Evolutionary conservation across 2,113 vertebrate species (phyloP), one percentile per base, ranked within the genome.

Genomic region (Amia ocellicauda): DNA sequence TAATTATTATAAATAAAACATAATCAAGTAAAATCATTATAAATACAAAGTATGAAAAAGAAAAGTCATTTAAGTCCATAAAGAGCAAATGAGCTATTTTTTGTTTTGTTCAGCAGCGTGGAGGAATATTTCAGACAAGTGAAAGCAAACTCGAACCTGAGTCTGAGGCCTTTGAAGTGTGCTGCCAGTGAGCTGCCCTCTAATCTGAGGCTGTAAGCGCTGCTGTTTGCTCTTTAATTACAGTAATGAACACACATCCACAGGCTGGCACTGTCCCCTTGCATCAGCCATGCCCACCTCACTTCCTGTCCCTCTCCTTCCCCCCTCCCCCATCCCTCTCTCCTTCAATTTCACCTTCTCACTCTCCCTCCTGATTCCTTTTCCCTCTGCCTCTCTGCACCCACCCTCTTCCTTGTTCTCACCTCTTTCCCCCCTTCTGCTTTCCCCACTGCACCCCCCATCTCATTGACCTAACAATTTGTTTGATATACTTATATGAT

Each of bases 221-320:
- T 47, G 62, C 14, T 52, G 68, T 63, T 67, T 9, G 13, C 42
- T 22, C 17, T 36, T 14, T 73, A 71, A 61, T 76, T 59, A 67
- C 61, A 24, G 55, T 67, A 58, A 45, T 76, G 66, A 73, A 17
- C 63, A 26, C 36, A 19, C 40, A 24, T 55, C 42, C 19, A 23
- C 36, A 17, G 58, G 42, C 27, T 26, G 23, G 20, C 27, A 58
- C 23, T 62, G 74, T 76, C 68, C 72, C 56, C 62, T 29, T 54
- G 52, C 22, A 49, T 57, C 23, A 17, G 16, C 49, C 41, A 23
- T 2, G 19, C 10, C 17, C 20, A 19, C 19, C 50, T 22, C 17
- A 4, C 13, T 27, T 16, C 14, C 52, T 27, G n/a, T 45, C 9
- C 22, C 52, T 40, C 3, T 43, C 23, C 41, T 13, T 20, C 7